These are phyloP conservation scores for Leptinotarsa juncta DNA, from an alignment of 2,888 invertebrate species.

Conservation along the genomic window DNA sequence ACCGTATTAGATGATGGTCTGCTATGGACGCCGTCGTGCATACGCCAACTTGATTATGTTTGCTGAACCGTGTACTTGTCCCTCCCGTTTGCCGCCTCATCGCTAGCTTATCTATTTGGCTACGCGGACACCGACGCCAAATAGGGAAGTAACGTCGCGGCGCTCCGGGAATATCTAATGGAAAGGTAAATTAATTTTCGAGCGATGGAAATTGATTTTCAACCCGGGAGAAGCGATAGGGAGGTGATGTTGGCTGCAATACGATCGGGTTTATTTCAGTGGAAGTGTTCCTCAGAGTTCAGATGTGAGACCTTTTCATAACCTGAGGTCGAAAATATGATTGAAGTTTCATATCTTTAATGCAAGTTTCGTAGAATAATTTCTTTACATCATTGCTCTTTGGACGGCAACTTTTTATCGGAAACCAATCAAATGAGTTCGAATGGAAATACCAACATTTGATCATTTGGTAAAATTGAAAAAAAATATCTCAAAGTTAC, in stretches of 20 bases:
- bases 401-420: no score
- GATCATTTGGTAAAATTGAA: no score
- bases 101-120: slow-evolving; percentile 13
- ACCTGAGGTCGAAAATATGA: no score
- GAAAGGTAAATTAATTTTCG: slow-evolving; percentile 11
- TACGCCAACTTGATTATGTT: slow-evolving; percentile 55
- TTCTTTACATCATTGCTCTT: no score
- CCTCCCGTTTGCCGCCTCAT: slow-evolving; percentile 11
- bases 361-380: no score
- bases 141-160: slow-evolving; percentile 1
- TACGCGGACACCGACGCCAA: slow-evolving; percentile 5
- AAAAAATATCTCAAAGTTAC: no score
- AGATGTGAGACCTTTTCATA: no score
- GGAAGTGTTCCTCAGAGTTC: no score
- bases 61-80: slow-evolving; percentile 26
- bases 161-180: slow-evolving; percentile 4
- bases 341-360: no score
- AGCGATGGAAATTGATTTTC: slow-evolving; percentile 10
- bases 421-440: no score
- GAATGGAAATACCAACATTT: no score
- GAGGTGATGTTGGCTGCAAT: neutral
- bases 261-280: neutral
- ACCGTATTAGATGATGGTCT: slow-evolving; percentile 52
- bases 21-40: slow-evolving; percentile 53
- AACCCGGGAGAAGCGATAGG: neutral